These are phyloP conservation scores for Aspidiotus rigidus DNA, from an alignment of 2,888 invertebrate genomes.

Conservation along the genomic window DNA sequence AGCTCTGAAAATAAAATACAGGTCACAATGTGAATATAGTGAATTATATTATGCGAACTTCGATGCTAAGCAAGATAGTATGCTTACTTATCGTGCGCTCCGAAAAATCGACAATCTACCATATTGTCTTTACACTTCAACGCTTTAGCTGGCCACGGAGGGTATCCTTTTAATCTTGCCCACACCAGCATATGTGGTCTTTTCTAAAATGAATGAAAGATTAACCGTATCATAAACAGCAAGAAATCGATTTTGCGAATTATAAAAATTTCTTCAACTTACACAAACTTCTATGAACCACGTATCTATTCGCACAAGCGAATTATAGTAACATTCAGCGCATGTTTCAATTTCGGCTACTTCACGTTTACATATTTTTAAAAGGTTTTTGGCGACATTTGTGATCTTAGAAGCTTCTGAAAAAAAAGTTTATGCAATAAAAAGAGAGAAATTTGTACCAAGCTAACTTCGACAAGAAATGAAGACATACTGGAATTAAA, in stretches of 20 bases:
- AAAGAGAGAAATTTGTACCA: background rate
- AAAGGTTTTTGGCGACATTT: slow-evolving; percentile 23
- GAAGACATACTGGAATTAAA: slow-evolving; percentile 71
- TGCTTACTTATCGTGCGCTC: slow-evolving; percentile 46
- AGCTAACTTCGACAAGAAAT: background rate
- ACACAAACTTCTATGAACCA: slow-evolving; percentile 83
- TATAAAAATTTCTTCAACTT: slow-evolving; percentile 40
- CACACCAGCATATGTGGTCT: slow-evolving; percentile 79
- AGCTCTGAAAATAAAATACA: slow-evolving; percentile 42
- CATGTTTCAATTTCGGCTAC: slow-evolving; percentile 76
- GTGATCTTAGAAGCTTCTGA: slow-evolving; percentile 20
- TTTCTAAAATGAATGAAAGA: slow-evolving; percentile 19
- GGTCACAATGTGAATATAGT: background rate
- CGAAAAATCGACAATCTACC: slow-evolving; percentile 42
- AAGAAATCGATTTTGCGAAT: background rate
- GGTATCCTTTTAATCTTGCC: slow-evolving; percentile 95
- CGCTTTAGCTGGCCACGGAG: slow-evolving; percentile 94
- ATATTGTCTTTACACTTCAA: slow-evolving; percentile 22
- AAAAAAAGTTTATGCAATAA: background rate
- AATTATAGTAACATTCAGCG: slow-evolving; percentile 80
- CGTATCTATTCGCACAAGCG: slow-evolving; percentile 61
- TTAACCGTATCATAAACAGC: background rate
- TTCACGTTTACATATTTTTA: slow-evolving; percentile 31
- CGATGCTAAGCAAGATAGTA: background rate
- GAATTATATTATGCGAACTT: background rate